Percentiles rank a stretch among this genome's conserved stretches.
Evolutionary conservation across 53 echinoderm and acorn worm species (phyloP).

Genomic region (Pentamera pediparva): DNA sequence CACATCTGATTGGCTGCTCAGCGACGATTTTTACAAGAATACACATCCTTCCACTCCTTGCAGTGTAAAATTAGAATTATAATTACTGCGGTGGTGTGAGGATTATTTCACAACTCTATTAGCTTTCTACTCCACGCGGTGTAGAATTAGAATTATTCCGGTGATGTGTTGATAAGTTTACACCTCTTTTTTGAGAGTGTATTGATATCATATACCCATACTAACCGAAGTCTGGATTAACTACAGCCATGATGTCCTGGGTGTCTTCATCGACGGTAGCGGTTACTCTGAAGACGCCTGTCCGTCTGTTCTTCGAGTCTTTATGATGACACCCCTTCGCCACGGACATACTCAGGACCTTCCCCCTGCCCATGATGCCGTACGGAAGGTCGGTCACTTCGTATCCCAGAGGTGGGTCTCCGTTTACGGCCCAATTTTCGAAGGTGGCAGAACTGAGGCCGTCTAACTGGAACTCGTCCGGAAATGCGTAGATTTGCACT

Average conservation of each 20-base stretch:
- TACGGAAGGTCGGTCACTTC: neutral
- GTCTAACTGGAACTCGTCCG: neutral
- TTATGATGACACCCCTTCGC: neutral
- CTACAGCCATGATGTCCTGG: neutral
- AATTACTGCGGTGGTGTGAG: too few species aligned
- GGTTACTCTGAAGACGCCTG: constrained; percentile 4
- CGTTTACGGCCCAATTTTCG: neutral
- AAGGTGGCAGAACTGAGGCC: neutral
- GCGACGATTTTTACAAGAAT: too few species aligned
- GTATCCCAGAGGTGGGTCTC: neutral
- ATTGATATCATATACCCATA: too few species aligned
- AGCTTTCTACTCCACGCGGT: too few species aligned
- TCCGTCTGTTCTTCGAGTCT: neutral
- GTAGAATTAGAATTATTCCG: too few species aligned
- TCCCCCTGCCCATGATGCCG: neutral
- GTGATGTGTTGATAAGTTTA: too few species aligned
- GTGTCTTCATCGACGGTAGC: neutral
- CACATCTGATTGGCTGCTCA: too few species aligned
- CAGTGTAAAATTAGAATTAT: too few species aligned
- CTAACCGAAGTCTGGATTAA: constrained; percentile 10
- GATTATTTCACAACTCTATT: too few species aligned
- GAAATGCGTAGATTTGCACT: constrained; percentile 24
- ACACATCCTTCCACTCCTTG: too few species aligned
- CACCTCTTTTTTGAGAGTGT: too few species aligned
- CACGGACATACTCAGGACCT: neutral